Evolutionary conservation across 2,888 invertebrate genomes (phyloP), one percentile per base, ranked within the genome.

Genomic region (Idaea dimidiata): DNA sequence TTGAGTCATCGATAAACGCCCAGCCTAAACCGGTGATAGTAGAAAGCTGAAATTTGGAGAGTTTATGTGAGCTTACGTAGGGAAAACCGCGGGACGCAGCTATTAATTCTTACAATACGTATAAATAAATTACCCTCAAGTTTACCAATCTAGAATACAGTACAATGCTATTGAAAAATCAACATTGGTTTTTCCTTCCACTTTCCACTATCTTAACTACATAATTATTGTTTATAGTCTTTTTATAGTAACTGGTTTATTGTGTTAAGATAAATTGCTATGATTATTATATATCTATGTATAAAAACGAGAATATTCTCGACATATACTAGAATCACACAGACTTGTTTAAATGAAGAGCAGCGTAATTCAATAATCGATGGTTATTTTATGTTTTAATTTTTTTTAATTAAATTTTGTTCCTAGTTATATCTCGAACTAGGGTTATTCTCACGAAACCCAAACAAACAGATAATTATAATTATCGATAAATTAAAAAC

Each of bases 121-220:
- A 24, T 24, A 24, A 24, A 24, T 24, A 24, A 24, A 24, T 3
- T 43, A 43, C 43, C 10, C 10, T 7, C 43, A 43, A 3, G 43
- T 43, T 14, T 43, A 14, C 14, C 14, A 14, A 43, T 8, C 14
- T 43, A 10, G 43, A 14, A 43, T 65, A 56, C 60, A 62, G 65
- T n/a, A 32, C 62, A 16, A 32, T 31, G 43, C 57, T 59, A 55
- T 61, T 57, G 33, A 60, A 59, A 62, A 60, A 62, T 59, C 18
- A 43, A 43, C 43, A 43, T 43, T 43, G 43, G 43, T 43, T 64
- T 59, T 32, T 54, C 59, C 53, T 53, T 16, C 53, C 16, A 8
- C 33, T 56, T 64, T 55, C 59, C 61, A 57, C 54, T 57, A 57
- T 61, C 61, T 61, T 61, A 57, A 64, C 61, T 54, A 31, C 43